phyloP scores from a whole-genome alignment of 2,888 invertebrate species.

The Drosophila limbata region DNA sequence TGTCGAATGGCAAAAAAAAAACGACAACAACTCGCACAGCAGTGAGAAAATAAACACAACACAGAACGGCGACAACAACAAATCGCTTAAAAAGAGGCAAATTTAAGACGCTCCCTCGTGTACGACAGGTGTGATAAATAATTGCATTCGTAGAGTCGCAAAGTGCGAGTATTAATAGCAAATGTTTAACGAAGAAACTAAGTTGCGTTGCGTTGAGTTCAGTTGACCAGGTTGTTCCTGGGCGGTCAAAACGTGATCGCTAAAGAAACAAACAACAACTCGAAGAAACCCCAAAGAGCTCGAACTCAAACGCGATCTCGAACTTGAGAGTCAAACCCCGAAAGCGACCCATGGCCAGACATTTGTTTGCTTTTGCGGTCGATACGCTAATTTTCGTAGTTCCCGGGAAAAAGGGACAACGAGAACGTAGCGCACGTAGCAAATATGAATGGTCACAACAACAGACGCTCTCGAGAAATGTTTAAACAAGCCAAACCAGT shows the following conservation, averaged over 20 bases:
- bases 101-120: slow-evolving; percentile 27
- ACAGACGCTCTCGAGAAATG: slow-evolving; percentile 21
- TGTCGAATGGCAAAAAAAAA: slow-evolving; percentile 57
- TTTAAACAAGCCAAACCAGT: slow-evolving; percentile 60
- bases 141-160: slow-evolving; percentile 44
- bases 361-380: slow-evolving; percentile 74
- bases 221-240: slow-evolving; percentile 25
- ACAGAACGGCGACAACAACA: slow-evolving; percentile 7
- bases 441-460: slow-evolving; percentile 66
- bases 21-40: slow-evolving; percentile 51
- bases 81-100: slow-evolving; percentile 26
- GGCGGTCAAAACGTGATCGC: slow-evolving; percentile 41
- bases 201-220: background rate
- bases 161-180: slow-evolving; percentile 46
- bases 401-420: slow-evolving; percentile 60
- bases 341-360: slow-evolving; percentile 32
- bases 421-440: slow-evolving; percentile 59
- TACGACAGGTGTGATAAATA: slow-evolving; percentile 62
- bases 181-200: slow-evolving; percentile 24
- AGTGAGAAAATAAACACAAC: slow-evolving; percentile 67
- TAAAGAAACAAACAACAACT: slow-evolving; percentile 27
- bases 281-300: slow-evolving; percentile 6
- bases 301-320: slow-evolving; percentile 16
- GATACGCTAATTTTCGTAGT: slow-evolving; percentile 78
- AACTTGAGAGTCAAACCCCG: slow-evolving; percentile 11